phyloP scores from a whole-genome alignment of 2,113 vertebrate species.

The Hemichromis elongatus region DNA sequence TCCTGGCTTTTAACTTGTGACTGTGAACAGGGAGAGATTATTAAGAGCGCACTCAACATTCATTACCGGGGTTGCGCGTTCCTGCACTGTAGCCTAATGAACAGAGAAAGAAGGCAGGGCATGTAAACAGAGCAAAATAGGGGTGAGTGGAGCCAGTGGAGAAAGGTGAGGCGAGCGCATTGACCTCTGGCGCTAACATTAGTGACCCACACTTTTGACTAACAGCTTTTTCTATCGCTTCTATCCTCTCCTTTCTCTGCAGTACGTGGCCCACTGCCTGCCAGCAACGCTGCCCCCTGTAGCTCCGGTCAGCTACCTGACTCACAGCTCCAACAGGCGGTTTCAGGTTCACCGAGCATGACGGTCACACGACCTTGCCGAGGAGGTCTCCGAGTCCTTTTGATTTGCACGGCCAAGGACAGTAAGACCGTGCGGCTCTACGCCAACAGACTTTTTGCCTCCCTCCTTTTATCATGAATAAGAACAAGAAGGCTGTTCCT shows the following conservation, averaged over 20 bases:
- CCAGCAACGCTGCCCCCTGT: not conserved
- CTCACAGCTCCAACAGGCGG: constrained; percentile 33
- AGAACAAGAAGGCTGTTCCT: not conserved
- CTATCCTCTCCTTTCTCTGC: not conserved
- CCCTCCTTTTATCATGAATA: not conserved
- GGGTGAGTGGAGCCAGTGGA: not conserved
- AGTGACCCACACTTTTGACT: constrained; percentile 19
- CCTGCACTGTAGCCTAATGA: not conserved
- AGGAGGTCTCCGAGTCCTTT: not conserved
- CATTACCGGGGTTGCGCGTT: constrained; percentile 3
- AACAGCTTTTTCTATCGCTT: not conserved
- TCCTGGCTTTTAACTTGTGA: constrained; percentile 8
- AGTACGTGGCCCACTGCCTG: not conserved
- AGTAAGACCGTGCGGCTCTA: not conserved
- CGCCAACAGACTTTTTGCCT: not conserved
- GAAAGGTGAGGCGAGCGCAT: not conserved
- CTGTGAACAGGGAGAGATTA: not conserved
- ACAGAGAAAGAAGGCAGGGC: not conserved
- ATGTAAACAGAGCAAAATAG: not conserved
- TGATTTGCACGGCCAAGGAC: not conserved
- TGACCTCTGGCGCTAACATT: constrained; percentile 7
- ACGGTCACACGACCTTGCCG: not conserved
- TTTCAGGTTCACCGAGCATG: constrained; percentile 58
- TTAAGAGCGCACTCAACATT: constrained; percentile 27
- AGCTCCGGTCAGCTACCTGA: constrained; percentile 39